phyloP scores from a whole-genome alignment of 2,113 vertebrate genomes.

The Etia nguti region DNA sequence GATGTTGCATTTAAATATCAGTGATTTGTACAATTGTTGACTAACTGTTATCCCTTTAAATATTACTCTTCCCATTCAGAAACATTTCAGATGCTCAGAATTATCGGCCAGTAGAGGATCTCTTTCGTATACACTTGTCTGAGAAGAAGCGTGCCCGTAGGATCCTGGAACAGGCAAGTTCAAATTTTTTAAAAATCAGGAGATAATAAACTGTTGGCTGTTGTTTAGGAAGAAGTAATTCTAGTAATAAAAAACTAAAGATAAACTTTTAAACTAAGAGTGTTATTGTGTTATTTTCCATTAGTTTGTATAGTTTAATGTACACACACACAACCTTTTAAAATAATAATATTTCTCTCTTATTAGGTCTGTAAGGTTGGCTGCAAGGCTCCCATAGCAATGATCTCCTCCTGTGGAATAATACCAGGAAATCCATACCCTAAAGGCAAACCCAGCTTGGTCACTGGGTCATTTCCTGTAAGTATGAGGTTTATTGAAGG shows the following conservation, averaged over 20 bases:
- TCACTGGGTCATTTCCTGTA: slow-evolving; percentile 92
- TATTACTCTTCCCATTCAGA: slow-evolving; percentile 52
- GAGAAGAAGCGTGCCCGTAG: slow-evolving; percentile 94
- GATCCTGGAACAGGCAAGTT: slow-evolving; percentile 90
- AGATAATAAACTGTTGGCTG: neutral
- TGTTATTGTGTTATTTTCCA: neutral
- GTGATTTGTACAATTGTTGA: neutral
- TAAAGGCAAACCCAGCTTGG: slow-evolving; percentile 92
- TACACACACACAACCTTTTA: neutral
- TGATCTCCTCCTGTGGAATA: slow-evolving; percentile 97
- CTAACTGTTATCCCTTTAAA: neutral
- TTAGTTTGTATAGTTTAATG: neutral
- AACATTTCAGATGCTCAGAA: slow-evolving; percentile 97
- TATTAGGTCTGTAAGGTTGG: slow-evolving; percentile 90
- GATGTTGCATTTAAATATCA: neutral
- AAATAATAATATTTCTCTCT: neutral
- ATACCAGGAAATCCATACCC: slow-evolving; percentile 98
- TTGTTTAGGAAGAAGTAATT: neutral
- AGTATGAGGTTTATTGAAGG: slow-evolving; percentile 40
- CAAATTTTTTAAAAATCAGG: neutral
- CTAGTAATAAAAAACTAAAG: neutral
- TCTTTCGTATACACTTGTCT: slow-evolving; percentile 89
- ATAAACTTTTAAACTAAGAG: neutral
- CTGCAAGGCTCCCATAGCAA: slow-evolving; percentile 95
- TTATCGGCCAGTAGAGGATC: slow-evolving; percentile 91